phyloP scores from a whole-genome alignment of 1,140 invertebrate genomes.

The Camponotus vicinus region DNA sequence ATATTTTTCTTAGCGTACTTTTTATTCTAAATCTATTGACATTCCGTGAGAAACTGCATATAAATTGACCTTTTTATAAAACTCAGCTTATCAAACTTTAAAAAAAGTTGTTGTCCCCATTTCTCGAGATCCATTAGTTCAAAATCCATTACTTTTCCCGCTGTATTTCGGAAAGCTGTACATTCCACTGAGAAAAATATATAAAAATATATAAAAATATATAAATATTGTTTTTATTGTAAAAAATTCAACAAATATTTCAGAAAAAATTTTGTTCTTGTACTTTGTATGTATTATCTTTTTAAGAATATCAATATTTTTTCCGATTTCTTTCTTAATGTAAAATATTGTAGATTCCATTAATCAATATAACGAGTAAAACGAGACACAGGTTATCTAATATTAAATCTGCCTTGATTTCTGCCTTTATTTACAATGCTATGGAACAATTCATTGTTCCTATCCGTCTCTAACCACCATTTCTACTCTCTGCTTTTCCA shows the following conservation, averaged over 20 bases:
- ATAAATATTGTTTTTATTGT: not conserved
- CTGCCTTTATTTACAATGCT: constrained; percentile 2
- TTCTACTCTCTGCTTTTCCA: constrained; percentile 41
- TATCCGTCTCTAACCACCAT: constrained; percentile 32
- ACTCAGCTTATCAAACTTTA: constrained; percentile 26
- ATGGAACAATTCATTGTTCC: constrained; percentile 38
- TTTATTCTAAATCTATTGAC: not conserved
- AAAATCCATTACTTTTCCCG: constrained; percentile 29
- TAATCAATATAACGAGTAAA: not conserved
- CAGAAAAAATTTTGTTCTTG: constrained; percentile 2
- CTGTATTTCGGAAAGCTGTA: not conserved
- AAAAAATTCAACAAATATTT: not conserved
- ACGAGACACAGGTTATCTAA: not conserved
- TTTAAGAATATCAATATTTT: not conserved
- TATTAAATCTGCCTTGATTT: not conserved
- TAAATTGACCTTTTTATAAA: constrained; percentile 30
- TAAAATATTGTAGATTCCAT: constrained; percentile 21
- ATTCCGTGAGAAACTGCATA: not conserved
- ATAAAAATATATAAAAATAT: constrained; percentile 22
- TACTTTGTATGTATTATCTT: not conserved
- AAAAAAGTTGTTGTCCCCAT: constrained; percentile 19
- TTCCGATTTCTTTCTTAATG: not conserved
- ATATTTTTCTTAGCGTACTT: not conserved
- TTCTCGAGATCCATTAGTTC: constrained; percentile 28
- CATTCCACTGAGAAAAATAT: not conserved